Evolutionary conservation across 2,113 vertebrate genomes (phyloP), one percentile per base, ranked within the genome.

Genomic region (Chunga burmeisteri): DNA sequence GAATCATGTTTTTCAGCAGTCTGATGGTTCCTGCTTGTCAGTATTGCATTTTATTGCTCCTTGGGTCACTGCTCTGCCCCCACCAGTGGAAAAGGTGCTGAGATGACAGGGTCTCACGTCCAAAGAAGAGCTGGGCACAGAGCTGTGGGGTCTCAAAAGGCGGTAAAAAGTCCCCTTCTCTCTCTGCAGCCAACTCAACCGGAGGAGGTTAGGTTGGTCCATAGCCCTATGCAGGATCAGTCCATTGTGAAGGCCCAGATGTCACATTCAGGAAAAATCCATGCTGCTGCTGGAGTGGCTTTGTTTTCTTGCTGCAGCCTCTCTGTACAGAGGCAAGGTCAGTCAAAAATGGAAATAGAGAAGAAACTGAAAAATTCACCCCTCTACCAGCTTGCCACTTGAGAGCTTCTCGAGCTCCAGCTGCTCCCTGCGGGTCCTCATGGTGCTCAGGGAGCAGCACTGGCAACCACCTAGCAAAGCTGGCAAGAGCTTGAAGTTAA

Each of bases 51-150:
- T 74, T 50, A 63, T n/a, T 49, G 47, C 21, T 82, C 22, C 21
- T 42, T 73, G 29, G 25, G 30, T 56, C 36, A 29, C 23, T 0
- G 1, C 4, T 56, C 13, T 72, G 25, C 11, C 15, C 15, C 11
- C 0, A 0, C 16, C 2, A 1, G 6, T 40, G 25, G 52, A 56
- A 78, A 55, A 62, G 17, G 4, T 1, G 2, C 4, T 32, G 29
- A 50, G 47, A 87, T 55, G 4, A 8, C n/a, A 61, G 40, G 10
- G 32, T n/a, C 3, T 71, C 13, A 55, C 6, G 7, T 66, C 21
- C 32, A 29, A 9, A 36, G 20, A n/a, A 66, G 5, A 81, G 14
- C 25, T 56, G 58, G 49, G 20, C 20, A 44, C 3, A 7, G 58
- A 86, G 11, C 36, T 77, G 10, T 0, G 0, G 17, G 11, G 4